Conservation (phyloP, 2,113 vertebrate species). For the Anhinga anhinga region DNA sequence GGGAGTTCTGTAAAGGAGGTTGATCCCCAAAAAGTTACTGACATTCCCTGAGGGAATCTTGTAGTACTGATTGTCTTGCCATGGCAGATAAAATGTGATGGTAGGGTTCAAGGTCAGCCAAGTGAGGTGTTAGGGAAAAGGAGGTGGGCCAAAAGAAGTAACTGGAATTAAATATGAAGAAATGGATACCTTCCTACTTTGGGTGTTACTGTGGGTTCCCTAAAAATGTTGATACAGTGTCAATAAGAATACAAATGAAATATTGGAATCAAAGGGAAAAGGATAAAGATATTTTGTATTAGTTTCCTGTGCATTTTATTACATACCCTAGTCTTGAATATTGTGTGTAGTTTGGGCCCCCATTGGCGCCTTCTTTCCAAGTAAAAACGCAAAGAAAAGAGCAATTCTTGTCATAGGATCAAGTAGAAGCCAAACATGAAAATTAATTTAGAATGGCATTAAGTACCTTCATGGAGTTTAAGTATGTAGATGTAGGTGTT, state of each 20-base stretch:
- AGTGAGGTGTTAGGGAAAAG: not conserved
- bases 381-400: not conserved
- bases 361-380: rapidly evolving
- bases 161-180: not conserved
- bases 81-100: not conserved
- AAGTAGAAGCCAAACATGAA: not conserved
- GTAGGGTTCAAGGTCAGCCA: not conserved
- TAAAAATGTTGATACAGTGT: not conserved
- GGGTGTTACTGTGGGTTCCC: not conserved
- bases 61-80: not conserved
- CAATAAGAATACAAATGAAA: not conserved
- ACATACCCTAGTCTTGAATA: not conserved
- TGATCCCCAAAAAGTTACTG: not conserved
- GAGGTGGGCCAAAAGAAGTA: not conserved
- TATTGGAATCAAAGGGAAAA: not conserved
- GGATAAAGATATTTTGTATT: not conserved
- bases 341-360: not conserved
- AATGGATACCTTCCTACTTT: not conserved
- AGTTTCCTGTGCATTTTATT: not conserved
- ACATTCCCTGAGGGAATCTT: rapidly evolving
- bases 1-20: not conserved
- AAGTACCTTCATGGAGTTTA: not conserved
- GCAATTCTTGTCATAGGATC: not conserved
- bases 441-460: not conserved
- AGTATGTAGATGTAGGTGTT: not conserved